These are phyloP conservation scores for Channa argus DNA, from an alignment of 2,113 vertebrate species.

Conservation along the genomic window DNA sequence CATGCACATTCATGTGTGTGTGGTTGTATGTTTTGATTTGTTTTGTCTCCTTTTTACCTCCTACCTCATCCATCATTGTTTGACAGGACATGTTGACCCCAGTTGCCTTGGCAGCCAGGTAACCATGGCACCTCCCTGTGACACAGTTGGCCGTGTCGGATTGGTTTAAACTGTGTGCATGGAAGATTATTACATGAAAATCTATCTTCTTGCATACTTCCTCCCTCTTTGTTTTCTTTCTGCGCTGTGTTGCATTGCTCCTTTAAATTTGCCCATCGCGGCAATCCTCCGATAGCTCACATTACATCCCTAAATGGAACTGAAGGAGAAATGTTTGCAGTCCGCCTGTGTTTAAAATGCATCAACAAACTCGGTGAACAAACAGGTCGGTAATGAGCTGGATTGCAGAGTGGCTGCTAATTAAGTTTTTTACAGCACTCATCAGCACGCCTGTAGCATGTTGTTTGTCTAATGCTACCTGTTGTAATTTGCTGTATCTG, in stretches of 20 bases:
- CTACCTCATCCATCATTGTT: conserved; percentile 62
- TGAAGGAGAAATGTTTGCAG: background rate
- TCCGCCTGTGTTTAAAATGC: conserved; percentile 6
- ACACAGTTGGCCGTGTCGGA: conserved; percentile 67
- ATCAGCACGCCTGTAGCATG: conserved; percentile 12
- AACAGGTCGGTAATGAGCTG: background rate
- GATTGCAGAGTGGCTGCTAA: conserved; percentile 4
- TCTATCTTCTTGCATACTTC: background rate
- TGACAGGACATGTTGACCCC: conserved; percentile 64
- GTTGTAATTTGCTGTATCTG: conserved; percentile 21
- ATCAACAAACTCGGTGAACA: conserved; percentile 1
- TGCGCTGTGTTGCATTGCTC: background rate
- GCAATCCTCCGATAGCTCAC: background rate
- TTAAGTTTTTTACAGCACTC: background rate
- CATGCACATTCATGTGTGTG: background rate
- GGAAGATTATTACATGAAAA: conserved; percentile 24
- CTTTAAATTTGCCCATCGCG: background rate
- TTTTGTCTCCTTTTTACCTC: background rate
- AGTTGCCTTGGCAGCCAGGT: conserved; percentile 73
- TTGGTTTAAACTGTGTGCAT: conserved; percentile 47
- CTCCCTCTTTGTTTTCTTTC: background rate
- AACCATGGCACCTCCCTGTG: conserved; percentile 69
- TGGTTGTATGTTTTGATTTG: conserved; percentile 26
- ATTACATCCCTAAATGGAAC: background rate
- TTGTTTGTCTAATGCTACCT: conserved; percentile 36